Base-by-base conservation (phyloP, 2,113 vertebrate species). In the Bufo bufo region DNA sequence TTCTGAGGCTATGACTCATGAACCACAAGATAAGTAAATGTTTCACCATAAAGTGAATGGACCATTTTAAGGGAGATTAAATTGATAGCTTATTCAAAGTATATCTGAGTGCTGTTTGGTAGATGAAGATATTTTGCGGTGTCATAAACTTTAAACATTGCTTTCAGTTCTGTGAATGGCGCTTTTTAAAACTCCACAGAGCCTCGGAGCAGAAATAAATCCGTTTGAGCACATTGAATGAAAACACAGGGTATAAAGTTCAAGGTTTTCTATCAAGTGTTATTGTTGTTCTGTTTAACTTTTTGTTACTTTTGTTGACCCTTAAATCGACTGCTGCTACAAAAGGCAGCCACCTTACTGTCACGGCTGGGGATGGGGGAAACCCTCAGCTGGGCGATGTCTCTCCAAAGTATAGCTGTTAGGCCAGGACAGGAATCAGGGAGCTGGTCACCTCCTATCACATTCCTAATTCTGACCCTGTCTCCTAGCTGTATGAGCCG, bases 11-110 rank as follows among this genome's bases (percentile, higher is more conserved):
- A 77, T 78, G 85, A 77, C 85, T 86, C 85, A 65, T 77, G 74
- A 86, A 77, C 85, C 74, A 65, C 85, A 77, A 63, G 78, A 78
- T 75, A 86, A 86, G 85, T 75, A 85, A 85, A 85, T 85, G 71
- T 86, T 86, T 78, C 45, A 52, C 85, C 78, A 86, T 77, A 86
- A 77, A 85, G 47, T 23, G 72, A 86, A 86, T 50, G 69, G 85
- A 16, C 85, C 85, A 78, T 75, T 86, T 63, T 50, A 77, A 65
- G 85, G 72, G 61, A 86, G 74, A 78, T 77, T 59, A 77, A 85
- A 86, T 86, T 78, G 85, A 75, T 78, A 65, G 72, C 85, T 86
- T 77, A 61, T 65, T 75, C 69, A 59, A 33, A 86, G 78, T 77
- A 49, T 45, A 77, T 66, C 43, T 59, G 58, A 23, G 56, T 10